phyloP scores from a whole-genome alignment of 2,113 vertebrate genomes.

The Protobothrops mucrosquamatus region DNA sequence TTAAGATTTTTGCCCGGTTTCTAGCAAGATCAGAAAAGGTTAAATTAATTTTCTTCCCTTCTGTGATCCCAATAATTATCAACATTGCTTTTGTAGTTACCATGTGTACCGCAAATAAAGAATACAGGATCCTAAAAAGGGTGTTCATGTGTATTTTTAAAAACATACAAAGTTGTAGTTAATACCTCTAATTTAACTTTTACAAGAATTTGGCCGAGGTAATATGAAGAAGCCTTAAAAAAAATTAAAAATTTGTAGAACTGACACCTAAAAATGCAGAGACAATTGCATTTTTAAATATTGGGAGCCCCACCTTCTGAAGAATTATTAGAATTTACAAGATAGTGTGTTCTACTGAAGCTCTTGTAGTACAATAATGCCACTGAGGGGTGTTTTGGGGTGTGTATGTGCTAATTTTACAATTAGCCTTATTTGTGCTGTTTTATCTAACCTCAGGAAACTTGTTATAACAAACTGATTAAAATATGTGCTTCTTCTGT shows the following conservation, averaged over 20 bases:
- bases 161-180: background rate
- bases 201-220: background rate
- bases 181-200: background rate
- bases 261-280: background rate
- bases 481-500: background rate
- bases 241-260: background rate
- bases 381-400: background rate
- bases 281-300: background rate
- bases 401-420: background rate
- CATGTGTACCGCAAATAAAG: background rate
- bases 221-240: background rate
- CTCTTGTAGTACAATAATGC: background rate
- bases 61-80: background rate
- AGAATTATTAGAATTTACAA: background rate
- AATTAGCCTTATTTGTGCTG: background rate
- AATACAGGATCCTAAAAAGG: background rate
- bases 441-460: background rate
- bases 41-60: background rate
- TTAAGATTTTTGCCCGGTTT: background rate
- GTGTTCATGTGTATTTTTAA: background rate
- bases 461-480: background rate
- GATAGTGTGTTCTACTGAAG: background rate
- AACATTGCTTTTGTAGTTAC: background rate
- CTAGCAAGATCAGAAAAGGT: background rate
- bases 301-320: background rate